Conservation (phyloP, 1,140 invertebrate species). For the Latrodectus geometricus region DNA sequence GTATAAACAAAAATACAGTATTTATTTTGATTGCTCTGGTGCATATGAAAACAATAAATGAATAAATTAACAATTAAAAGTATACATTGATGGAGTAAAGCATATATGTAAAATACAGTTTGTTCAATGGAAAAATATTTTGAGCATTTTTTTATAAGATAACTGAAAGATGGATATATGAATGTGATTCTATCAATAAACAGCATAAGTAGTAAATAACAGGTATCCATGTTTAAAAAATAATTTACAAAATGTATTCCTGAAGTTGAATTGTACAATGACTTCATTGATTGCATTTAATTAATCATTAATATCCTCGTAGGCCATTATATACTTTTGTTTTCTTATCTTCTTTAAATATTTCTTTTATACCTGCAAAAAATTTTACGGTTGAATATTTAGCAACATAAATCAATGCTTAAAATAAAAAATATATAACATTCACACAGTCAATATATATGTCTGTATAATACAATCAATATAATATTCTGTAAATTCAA, state of each 20-base stretch:
- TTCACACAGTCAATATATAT: no score
- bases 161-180: background rate
- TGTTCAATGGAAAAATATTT: background rate
- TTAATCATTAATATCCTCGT: constrained; percentile 69
- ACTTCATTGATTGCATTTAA: constrained; percentile 2
- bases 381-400: constrained; percentile 65
- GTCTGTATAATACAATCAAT: background rate
- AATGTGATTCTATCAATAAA: no score
- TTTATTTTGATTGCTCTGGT: no score
- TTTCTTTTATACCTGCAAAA: constrained; percentile 77
- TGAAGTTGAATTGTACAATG: constrained; percentile 7
- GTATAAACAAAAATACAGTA: no score
- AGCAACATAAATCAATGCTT: background rate
- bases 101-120: no score
- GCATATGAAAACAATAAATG: no score
- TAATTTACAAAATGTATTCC: constrained; percentile 25
- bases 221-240: constrained; percentile 15
- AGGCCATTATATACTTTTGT: constrained; percentile 83
- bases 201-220: constrained; percentile 23
- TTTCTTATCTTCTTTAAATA: constrained; percentile 77
- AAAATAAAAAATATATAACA: no score
- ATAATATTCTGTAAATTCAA: background rate
- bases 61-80: no score
- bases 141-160: background rate
- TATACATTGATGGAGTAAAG: no score